These are phyloP conservation scores for Poecilus cupreus DNA, from an alignment of 2,888 invertebrate species.

Conservation along the genomic window DNA sequence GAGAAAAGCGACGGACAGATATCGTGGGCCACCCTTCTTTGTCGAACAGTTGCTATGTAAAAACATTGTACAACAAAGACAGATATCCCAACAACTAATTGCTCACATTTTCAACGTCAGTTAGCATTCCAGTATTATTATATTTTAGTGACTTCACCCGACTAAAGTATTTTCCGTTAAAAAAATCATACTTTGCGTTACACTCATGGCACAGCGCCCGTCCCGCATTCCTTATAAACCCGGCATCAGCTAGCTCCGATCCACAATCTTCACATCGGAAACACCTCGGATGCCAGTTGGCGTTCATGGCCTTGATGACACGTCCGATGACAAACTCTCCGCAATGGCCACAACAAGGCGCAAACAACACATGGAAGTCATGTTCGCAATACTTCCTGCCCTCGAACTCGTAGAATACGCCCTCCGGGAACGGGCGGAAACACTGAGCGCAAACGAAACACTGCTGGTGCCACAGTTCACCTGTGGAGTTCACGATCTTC, in stretches of 20 bases:
- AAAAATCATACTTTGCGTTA: slow-evolving; percentile 83
- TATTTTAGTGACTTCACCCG: too few species aligned
- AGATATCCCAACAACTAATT: too few species aligned
- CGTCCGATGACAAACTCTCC: slow-evolving; percentile 97
- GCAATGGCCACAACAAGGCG: slow-evolving; percentile 82
- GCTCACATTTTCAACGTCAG: too few species aligned
- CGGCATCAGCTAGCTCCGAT: slow-evolving; percentile 94
- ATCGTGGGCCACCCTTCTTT: too few species aligned
- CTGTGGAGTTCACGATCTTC: slow-evolving; percentile 98
- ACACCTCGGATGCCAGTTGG: slow-evolving; percentile 99
- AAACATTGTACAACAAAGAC: too few species aligned
- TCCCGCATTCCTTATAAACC: slow-evolving; percentile 94
- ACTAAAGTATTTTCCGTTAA: too few species aligned
- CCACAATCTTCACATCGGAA: slow-evolving; percentile 97
- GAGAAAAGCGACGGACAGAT: too few species aligned
- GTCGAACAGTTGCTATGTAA: too few species aligned
- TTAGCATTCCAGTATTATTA: too few species aligned
- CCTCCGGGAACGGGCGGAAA: slow-evolving; percentile 97
- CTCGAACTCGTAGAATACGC: slow-evolving; percentile 99
- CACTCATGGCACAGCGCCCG: slow-evolving; percentile 95
- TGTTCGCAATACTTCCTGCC: slow-evolving; percentile 99
- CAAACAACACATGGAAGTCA: slow-evolving; percentile 98
- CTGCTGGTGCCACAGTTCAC: slow-evolving; percentile 98
- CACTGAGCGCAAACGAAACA: slow-evolving; percentile 99
- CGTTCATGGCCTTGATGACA: slow-evolving; percentile 99